phyloP scores from a whole-genome alignment of 2,888 invertebrate genomes.

The Cremastobaeus sp. region DNA sequence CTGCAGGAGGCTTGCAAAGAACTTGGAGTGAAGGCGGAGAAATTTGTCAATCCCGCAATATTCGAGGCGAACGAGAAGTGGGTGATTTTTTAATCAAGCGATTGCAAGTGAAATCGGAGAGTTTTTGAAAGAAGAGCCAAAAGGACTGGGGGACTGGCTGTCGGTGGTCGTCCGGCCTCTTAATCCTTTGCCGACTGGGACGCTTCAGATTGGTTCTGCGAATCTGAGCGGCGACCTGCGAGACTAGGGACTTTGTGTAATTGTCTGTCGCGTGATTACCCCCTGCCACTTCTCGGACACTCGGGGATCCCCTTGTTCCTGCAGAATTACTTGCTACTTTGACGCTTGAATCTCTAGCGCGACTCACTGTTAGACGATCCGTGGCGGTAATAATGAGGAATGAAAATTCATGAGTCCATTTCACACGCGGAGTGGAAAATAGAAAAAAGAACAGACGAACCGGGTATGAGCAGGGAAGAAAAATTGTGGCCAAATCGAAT shows the following conservation, averaged over 20 bases:
- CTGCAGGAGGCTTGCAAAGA: background rate
- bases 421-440: background rate
- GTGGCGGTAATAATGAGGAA: slow-evolving; percentile 46
- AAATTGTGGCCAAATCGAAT: slow-evolving; percentile 13
- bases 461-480: background rate
- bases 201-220: slow-evolving; percentile 52
- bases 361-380: slow-evolving; percentile 31
- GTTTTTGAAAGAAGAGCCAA: slow-evolving; percentile 67
- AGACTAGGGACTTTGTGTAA: slow-evolving; percentile 67
- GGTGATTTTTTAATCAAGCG: no score
- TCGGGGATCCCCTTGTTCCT: slow-evolving; percentile 34
- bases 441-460: background rate
- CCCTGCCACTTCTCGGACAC: slow-evolving; percentile 54
- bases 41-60: no score
- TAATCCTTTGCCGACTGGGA: slow-evolving; percentile 68
- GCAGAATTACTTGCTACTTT: slow-evolving; percentile 58
- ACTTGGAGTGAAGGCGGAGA: no score
- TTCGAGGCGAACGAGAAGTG: no score
- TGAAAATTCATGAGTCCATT: slow-evolving; percentile 53
- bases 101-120: slow-evolving; percentile 31
- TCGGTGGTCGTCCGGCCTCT: slow-evolving; percentile 64
- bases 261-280: slow-evolving; percentile 70
- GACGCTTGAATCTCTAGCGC: slow-evolving; percentile 32
- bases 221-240: slow-evolving; percentile 63
- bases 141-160: slow-evolving; percentile 66